Percentiles rank a stretch among this genome's conserved stretches.
phyloP scores from a whole-genome alignment of 2,797 vertebrate species.

The Sus cebifrons region DNA sequence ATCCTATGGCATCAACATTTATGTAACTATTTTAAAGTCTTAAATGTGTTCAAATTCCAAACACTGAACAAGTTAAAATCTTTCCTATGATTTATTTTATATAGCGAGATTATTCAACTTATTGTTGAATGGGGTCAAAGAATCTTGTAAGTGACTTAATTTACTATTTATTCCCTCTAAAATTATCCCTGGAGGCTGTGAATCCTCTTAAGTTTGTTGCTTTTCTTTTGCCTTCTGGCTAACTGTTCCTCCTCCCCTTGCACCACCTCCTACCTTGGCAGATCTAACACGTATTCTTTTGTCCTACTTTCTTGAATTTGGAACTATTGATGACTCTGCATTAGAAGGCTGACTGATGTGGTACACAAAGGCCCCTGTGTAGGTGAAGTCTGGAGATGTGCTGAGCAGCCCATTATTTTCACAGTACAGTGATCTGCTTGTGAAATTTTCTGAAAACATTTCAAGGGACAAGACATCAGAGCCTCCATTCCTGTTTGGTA shows the following conservation, averaged over 20 bases:
- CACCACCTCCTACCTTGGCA: conserved; percentile 16
- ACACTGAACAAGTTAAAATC: conserved; percentile 17
- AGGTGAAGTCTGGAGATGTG: conserved; percentile 66
- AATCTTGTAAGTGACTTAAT: conserved; percentile 60
- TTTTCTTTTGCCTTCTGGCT: conserved; percentile 67
- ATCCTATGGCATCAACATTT: background rate
- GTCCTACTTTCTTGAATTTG: conserved; percentile 67
- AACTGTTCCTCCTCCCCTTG: background rate
- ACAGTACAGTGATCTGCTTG: conserved; percentile 60
- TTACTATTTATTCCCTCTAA: conserved; percentile 61
- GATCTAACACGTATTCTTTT: conserved; percentile 75
- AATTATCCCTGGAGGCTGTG: background rate
- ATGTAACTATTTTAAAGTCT: conserved; percentile 35
- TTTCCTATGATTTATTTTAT: conserved; percentile 30
- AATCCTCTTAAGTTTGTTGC: conserved; percentile 16
- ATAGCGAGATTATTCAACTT: conserved; percentile 30
- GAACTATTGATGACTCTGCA: conserved; percentile 62
- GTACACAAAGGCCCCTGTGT: conserved; percentile 59
- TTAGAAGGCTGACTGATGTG: conserved; percentile 73
- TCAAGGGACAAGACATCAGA: conserved; percentile 50
- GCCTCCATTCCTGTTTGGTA: conserved; percentile 59
- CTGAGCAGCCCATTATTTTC: conserved; percentile 72
- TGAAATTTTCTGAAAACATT: conserved; percentile 73
- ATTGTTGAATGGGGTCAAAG: conserved; percentile 41
- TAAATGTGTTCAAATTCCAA: conserved; percentile 62